Evolutionary conservation across 1,140 invertebrate genomes (phyloP).

Genomic region (Varroa destructor): DNA sequence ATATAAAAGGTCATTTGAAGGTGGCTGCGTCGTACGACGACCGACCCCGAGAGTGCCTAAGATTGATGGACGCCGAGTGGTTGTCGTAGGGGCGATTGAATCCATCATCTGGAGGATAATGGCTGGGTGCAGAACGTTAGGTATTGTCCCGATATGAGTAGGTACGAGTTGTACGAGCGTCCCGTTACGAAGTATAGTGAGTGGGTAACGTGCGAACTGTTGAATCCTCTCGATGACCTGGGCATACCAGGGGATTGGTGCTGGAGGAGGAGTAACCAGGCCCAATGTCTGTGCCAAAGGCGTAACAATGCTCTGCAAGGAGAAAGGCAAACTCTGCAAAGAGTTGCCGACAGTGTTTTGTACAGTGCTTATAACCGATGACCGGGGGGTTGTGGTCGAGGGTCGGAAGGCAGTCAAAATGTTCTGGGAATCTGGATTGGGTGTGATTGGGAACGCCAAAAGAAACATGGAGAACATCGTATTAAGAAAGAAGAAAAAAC

Average conservation of each 20-base stretch:
- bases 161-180: conserved; percentile 20
- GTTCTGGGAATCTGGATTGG: background rate
- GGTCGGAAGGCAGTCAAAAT: background rate
- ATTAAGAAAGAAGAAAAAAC: too few relatives aligned
- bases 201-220: background rate
- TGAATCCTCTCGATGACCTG: conserved; percentile 23
- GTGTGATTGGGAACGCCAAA: too few relatives aligned
- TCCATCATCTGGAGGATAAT: conserved; percentile 25
- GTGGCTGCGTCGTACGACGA: too few relatives aligned
- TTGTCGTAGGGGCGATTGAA: background rate
- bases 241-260: background rate
- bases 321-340: conserved; percentile 1
- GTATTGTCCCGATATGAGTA: conserved; percentile 9
- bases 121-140: conserved; percentile 17
- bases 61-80: background rate
- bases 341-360: conserved; percentile 2
- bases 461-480: too few relatives aligned
- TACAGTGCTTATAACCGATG: background rate
- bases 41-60: background rate
- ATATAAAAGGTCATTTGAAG: too few relatives aligned
- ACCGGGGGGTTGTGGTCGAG: conserved; percentile 2
- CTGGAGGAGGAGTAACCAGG: background rate
- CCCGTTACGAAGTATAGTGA: conserved; percentile 8
- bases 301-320: background rate
- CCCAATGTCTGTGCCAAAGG: conserved; percentile 16